Base-by-base conservation (phyloP, 2,113 vertebrate genomes). In the Crypturellus undulatus region DNA sequence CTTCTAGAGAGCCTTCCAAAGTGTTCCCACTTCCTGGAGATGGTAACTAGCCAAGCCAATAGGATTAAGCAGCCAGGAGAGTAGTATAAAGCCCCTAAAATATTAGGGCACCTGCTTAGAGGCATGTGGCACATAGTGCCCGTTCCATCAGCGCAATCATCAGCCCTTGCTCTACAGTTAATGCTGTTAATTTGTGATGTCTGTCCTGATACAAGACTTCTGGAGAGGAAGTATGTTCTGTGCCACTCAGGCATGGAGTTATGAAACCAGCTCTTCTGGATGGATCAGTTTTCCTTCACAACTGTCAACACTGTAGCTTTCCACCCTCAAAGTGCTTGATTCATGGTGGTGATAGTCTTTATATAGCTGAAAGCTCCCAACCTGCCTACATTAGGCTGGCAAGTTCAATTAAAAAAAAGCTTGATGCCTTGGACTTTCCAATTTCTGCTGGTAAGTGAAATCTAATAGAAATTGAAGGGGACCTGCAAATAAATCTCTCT, bases 191-290 rank as follows among this genome's bases (percentile, higher is more conserved):
- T 18, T 68, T 85, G 26, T 79, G 40, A 0, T 54, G 24, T 59
- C 36, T 88, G 54, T 36, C 56, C 64, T 84, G 43, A 18, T 80
- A 36, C 17, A 87, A 14, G 78, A 72, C 69, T 36, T 43, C 58
- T 87, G 43, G 49, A 64, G 88, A 72, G 56, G 52, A 89, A 68
- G 22, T 34, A n/a, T 63, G 26, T 86, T 80, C 58, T 89, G 56
- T 78, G 77, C 64, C 67, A 19, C 26, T 75, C 0, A 0, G 18
- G 72, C 26, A 7, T 28, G 42, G 40, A 52, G 38, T 89, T 92
- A 83, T 10, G 73, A 82, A 92, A 91, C 70, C 58, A 81, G 67
- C 67, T 70, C 54, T 92, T 89, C 83, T 92, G 87, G 81, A 42
- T 72, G 58, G 67, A 49, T 91, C 87, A 58, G 9, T 24, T 92